A percentile compares a stretch with the other conserved stretches of the same genome.
These are phyloP conservation scores for Irena cyanogastra DNA, from an alignment of 2,113 vertebrate genomes.

Conservation along the genomic window DNA sequence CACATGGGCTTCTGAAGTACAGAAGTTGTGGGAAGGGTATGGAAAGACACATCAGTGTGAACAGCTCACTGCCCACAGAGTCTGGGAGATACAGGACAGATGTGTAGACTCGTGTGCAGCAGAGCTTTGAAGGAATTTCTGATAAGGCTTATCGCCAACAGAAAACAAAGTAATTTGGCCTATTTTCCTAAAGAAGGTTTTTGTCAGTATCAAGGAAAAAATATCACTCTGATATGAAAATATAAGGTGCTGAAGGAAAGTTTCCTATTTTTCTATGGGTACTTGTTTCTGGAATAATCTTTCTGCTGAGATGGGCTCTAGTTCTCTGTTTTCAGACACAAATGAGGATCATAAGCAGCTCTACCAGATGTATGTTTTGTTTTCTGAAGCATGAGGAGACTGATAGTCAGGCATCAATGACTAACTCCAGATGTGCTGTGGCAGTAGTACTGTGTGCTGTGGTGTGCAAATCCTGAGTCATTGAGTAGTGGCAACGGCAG, in stretches of 20 bases:
- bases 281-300: background rate
- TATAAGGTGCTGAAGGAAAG: background rate
- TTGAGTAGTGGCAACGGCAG: background rate
- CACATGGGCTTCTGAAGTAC: background rate
- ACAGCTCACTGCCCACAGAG: background rate
- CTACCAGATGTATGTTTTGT: background rate
- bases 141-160: background rate
- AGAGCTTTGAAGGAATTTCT: background rate
- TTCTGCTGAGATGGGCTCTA: background rate
- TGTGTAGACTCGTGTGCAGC: background rate
- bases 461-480: background rate
- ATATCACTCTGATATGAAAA: background rate
- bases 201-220: background rate
- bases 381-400: background rate
- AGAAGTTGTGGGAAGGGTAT: background rate
- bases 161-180: background rate
- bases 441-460: background rate
- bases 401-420: background rate
- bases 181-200: background rate
- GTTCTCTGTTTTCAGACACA: background rate
- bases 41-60: background rate
- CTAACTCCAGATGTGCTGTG: background rate
- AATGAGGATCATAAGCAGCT: background rate
- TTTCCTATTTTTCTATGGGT: background rate
- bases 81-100: background rate